Percentiles rank a stretch among this genome's conserved stretches.
Conservation (phyloP, 2,888 invertebrate species). For the Trichogramma evanescens region DNA sequence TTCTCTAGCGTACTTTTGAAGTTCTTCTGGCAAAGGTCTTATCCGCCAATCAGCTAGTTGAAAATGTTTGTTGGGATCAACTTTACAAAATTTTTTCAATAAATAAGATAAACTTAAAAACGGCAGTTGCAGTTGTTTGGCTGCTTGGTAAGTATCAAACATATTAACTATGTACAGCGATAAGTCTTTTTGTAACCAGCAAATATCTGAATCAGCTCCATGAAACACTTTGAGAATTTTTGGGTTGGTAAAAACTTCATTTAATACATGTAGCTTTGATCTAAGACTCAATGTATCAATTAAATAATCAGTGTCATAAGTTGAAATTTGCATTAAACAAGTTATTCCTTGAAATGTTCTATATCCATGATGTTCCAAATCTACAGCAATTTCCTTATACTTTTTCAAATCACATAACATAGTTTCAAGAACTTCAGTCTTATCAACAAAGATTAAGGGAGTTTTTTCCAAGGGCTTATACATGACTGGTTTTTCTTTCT, state of each 20-base stretch:
- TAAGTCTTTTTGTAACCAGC: conserved; percentile 93
- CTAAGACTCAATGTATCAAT: conserved; percentile 82
- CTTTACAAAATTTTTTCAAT: conserved; percentile 68
- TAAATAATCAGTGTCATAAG: conserved; percentile 72
- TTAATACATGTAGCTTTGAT: conserved; percentile 72
- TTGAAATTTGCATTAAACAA: conserved; percentile 92
- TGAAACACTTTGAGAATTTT: conserved; percentile 90
- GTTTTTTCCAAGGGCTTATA: conserved; percentile 57
- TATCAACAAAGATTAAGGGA: conserved; percentile 63
- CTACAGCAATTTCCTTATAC: conserved; percentile 76
- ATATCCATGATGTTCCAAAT: conserved; percentile 90
- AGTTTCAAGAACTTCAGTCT: conserved; percentile 56
- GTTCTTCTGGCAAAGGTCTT: conserved; percentile 75
- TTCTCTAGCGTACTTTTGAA: conserved; percentile 78
- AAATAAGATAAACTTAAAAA: conserved; percentile 72
- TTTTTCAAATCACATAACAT: conserved; percentile 61
- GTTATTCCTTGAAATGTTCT: conserved; percentile 90
- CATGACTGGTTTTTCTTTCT: conserved; percentile 46
- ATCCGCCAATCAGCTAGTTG: conserved; percentile 65
- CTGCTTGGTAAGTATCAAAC: conserved; percentile 93
- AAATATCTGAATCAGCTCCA: conserved; percentile 79
- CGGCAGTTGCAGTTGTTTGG: conserved; percentile 63
- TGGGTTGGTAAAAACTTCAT: conserved; percentile 85
- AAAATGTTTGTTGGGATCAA: conserved; percentile 80
- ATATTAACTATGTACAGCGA: conserved; percentile 92